Base-by-base conservation (phyloP, 2,113 vertebrate genomes). In the Bufo bufo region DNA sequence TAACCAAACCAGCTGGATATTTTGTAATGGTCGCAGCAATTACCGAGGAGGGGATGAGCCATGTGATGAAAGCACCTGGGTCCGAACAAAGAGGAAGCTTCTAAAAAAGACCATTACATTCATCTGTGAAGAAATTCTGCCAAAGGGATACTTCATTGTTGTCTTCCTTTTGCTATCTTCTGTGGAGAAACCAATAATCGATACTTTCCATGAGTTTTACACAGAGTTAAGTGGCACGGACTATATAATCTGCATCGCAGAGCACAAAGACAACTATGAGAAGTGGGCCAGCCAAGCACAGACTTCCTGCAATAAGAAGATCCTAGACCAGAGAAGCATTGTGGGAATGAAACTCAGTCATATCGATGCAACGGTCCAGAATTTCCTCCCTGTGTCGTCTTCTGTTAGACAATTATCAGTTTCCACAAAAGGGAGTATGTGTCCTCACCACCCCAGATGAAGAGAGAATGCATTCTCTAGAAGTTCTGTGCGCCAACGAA, bases 1-100 rank as follows among this genome's bases (percentile, higher is more conserved):
- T 84, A 94, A 95, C 3, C 95, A 96, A 87, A 94, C 92, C 58
- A 97, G 95, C 89, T 97, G 96, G 96, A 94, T 97, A 89, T 97
- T 97, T 92, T 97, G 96, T 90, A 95, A 97, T 50, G 96, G 96
- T 0, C 93, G 95, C 2, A 95, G 54, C 9, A 95, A 96, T 87
- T 96, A 93, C 84, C 93, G 19, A 9, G 96, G 95, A 14, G 91
- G 89, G 80, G 95, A 95, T 86, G 14, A 84, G 17, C 6, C 91
- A 43, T 96, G 92, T 90, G 94, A 97, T 65, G 95, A 96, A 89
- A 94, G 92, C 12, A 94, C 93, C 0, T 96, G 96, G 96, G 94
- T 95, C 71, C 95, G 92, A 92, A 95, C 90, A 0, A 96, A 94
- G 89, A 95, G 92, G 16, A 95, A 95, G 49, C 87, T 93, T n/a